phyloP scores from a whole-genome alignment of 2,113 vertebrate species.

The Hippolais icterina region DNA sequence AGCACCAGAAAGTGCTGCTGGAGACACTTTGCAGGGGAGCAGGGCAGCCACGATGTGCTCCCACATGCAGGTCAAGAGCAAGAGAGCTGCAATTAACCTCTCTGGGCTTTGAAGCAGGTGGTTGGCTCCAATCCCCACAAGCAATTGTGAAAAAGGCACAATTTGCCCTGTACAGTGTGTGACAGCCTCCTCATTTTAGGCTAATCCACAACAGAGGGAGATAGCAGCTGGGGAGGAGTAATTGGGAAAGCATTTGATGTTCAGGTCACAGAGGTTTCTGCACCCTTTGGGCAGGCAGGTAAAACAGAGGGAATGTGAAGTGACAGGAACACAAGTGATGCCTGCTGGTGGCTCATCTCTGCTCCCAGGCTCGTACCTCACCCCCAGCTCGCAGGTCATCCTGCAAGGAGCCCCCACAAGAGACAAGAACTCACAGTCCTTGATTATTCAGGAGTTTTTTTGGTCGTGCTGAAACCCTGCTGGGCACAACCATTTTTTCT shows the following conservation, averaged over 20 bases:
- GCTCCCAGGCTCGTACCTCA: not conserved
- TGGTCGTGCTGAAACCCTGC: not conserved
- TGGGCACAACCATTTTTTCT: not conserved
- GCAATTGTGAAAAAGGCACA: slow-evolving; percentile 25
- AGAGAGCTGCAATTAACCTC: slow-evolving; percentile 29
- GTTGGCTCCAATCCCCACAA: not conserved
- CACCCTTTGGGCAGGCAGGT: not conserved
- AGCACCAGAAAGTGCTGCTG: not conserved
- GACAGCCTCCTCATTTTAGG: not conserved
- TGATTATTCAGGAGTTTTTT: not conserved
- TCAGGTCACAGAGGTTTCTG: not conserved
- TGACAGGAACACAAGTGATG: not conserved
- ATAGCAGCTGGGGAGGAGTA: not conserved
- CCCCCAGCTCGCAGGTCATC: not conserved
- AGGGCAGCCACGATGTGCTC: not conserved
- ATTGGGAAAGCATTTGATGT: not conserved
- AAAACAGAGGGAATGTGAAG: not conserved
- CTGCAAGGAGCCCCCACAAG: not conserved
- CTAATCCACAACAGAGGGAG: not conserved
- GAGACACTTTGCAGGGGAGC: not conserved
- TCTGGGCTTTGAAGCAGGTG: not conserved
- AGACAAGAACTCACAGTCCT: rapidly evolving
- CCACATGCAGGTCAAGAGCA: not conserved
- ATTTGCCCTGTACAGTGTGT: not conserved
- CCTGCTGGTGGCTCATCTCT: not conserved